These are phyloP conservation scores for Virgularia gustaviana DNA, from an alignment of 92 coral and sea anemone genomes.

Conservation along the genomic window DNA sequence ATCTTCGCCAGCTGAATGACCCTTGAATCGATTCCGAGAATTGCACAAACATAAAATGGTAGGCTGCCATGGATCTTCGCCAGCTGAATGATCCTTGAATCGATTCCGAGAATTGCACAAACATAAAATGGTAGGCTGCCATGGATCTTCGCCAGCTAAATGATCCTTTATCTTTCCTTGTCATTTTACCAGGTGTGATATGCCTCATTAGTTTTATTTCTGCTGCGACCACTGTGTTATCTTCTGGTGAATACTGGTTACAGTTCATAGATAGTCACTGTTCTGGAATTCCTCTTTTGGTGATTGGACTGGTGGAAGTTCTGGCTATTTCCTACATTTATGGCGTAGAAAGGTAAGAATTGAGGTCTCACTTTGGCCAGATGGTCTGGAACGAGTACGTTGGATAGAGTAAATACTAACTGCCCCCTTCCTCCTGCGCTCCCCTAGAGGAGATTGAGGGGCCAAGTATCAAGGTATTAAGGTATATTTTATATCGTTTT, in stretches of 20 bases:
- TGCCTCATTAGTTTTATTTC: constrained; percentile 63
- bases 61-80: background rate
- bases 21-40: background rate
- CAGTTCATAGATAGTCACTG: constrained; percentile 76
- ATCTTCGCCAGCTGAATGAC: background rate
- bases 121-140: background rate
- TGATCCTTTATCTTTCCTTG: too few species aligned
- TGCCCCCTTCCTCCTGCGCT: too few species aligned
- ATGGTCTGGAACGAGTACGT: too few species aligned
- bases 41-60: background rate
- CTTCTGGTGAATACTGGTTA: constrained; percentile 90
- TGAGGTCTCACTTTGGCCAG: background rate
- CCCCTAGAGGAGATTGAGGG: too few species aligned
- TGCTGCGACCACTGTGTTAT: constrained; percentile 74
- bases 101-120: background rate
- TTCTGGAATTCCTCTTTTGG: constrained; percentile 86
- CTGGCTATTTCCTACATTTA: constrained; percentile 81
- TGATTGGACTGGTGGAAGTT: constrained; percentile 90
- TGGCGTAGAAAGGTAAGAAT: constrained; percentile 81
- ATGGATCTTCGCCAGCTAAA: background rate
- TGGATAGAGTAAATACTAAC: too few species aligned
- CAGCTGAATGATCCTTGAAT: background rate
- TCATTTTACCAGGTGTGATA: constrained; percentile 57
- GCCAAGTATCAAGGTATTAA: too few species aligned
- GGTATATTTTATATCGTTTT: too few species aligned